Percentiles rank a stretch among this genome's conserved stretches.
Evolutionary conservation across 1,140 invertebrate genomes (phyloP).

Genomic region (Saccostrea cuccullata): DNA sequence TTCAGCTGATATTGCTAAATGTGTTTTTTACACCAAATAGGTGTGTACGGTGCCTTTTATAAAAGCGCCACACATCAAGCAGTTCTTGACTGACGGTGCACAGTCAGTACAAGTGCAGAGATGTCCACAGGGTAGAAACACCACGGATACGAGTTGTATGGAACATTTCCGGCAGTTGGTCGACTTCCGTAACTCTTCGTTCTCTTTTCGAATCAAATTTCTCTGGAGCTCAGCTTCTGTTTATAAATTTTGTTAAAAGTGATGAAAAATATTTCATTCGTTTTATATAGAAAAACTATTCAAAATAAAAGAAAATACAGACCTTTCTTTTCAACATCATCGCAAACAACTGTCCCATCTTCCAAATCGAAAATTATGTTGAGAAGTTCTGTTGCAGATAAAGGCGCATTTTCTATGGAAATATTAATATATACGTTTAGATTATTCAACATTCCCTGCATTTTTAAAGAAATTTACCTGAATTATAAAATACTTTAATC

Average conservation of each 20-base stretch:
- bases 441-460: too few relatives aligned
- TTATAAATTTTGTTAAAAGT: background rate
- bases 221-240: background rate
- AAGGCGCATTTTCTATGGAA: background rate
- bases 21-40: background rate
- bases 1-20: background rate
- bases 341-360: background rate
- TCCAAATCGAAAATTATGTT: constrained; percentile 1
- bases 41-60: constrained; percentile 45
- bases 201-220: constrained; percentile 4
- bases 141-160: constrained; percentile 11
- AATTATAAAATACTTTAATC: too few relatives aligned
- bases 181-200: background rate
- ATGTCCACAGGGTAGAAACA: constrained; percentile 54
- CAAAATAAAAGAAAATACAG: background rate
- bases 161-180: background rate
- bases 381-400: background rate
- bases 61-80: constrained; percentile 16
- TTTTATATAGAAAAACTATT: background rate
- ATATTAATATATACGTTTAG: background rate
- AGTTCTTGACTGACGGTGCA: constrained; percentile 36
- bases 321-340: background rate
- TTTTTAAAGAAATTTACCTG: too few relatives aligned
- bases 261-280: background rate
- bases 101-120: constrained; percentile 35